Evolutionary conservation across 2,888 invertebrate species (phyloP), one percentile per base, ranked within the genome.

Genomic region (Caenorhabditis sinica): DNA sequence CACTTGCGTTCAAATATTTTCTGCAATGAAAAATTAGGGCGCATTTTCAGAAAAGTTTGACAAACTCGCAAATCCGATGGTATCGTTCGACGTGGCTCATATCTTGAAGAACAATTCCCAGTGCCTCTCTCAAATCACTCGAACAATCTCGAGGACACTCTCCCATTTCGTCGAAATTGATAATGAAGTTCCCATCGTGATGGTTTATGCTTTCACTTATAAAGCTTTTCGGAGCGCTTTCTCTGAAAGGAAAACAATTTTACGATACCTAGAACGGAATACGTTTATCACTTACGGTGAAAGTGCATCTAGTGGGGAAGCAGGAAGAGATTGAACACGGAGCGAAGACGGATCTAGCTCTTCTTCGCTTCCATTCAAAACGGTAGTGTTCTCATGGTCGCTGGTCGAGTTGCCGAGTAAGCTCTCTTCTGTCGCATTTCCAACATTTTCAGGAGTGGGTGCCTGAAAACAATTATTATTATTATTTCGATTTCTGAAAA

Each of bases 21-120:
- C 87, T 87, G 58, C 58, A 45, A 23, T 9, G n/a, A 25, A n/a
- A 69, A 8, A 15, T 28, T 28, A 1, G 9, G 28, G 28, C 15
- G 13, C 28, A 13, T 28, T 15, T 13, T 15, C 15, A 6, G 28
- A 2, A 56, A 28, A 17, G 0, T 23, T 40, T n/a, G 8, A 58
- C 69, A 11, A 0, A 87, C 85, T 65, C 61, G 86, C 87, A 87
- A 68, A 87, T 77, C 40, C 65, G 56, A 17, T 81, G 49, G 61
- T 87, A 87, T 61, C 87, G 58, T 43, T 87, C 85, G 2, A 83
- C 82, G 49, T 87, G 87, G 36, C 85, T 86, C 86, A 87, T 87
- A 20, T 84, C 86, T 56, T 87, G 58, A 11, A 87, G 63, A 2
- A 87, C 72, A 8, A 86, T 60, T 8, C 61, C 74, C 4, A 87